These are phyloP conservation scores for Tachystola acroxantha DNA, from an alignment of 2,888 invertebrate genomes.

Conservation along the genomic window DNA sequence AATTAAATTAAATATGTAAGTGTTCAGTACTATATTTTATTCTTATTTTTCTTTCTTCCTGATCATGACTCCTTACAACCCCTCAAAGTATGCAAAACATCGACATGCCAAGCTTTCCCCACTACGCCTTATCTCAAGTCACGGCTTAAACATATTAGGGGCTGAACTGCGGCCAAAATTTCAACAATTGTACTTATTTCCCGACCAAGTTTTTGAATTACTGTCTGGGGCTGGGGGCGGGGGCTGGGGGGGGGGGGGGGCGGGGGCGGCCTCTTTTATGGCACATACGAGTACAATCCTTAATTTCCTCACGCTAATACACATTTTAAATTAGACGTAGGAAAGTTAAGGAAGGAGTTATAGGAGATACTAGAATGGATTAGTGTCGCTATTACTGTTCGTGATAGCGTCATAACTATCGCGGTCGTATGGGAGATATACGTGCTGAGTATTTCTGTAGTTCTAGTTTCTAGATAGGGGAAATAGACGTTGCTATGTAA, in stretches of 20 bases:
- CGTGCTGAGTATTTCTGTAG: too few species aligned
- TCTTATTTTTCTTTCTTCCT: too few species aligned
- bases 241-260: not conserved
- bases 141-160: constrained; percentile 41
- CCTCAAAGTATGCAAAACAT: not conserved
- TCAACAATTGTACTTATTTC: constrained; percentile 31
- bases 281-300: constrained; percentile 20
- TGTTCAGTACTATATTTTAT: too few species aligned
- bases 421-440: too few species aligned
- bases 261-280: constrained; percentile 17
- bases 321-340: constrained; percentile 9
- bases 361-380: too few species aligned
- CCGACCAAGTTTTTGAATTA: constrained; percentile 50
- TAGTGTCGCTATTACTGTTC: too few species aligned
- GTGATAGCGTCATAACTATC: too few species aligned
- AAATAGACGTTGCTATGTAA: too few species aligned
- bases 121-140: constrained; percentile 15
- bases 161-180: constrained; percentile 32
- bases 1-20: too few species aligned
- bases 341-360: too few species aligned
- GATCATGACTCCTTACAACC: too few species aligned
- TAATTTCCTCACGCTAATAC: constrained; percentile 10
- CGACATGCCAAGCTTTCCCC: constrained; percentile 3
- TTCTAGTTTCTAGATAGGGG: too few species aligned
- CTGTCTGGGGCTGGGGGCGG: constrained; percentile 16